Evolutionary conservation across 2,888 invertebrate species (phyloP).

Genomic region (Theodoxus fluviatilis): DNA sequence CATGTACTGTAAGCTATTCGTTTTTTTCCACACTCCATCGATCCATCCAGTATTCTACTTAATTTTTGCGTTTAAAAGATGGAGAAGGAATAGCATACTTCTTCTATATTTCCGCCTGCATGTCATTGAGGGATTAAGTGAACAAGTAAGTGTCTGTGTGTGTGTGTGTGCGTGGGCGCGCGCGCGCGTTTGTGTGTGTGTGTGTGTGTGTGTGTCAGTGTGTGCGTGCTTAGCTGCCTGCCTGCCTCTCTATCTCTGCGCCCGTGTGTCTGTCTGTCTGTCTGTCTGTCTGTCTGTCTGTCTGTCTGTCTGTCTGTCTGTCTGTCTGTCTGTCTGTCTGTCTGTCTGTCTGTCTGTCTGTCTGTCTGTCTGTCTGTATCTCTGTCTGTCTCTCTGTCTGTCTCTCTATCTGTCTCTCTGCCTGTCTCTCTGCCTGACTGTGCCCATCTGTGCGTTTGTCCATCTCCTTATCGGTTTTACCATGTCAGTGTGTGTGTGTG

Average conservation of each 20-base stretch:
- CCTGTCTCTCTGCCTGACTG: too few species aligned
- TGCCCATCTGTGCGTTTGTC: too few species aligned
- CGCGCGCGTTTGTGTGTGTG: neutral
- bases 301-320: neutral
- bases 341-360: neutral
- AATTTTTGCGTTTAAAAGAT: too few species aligned
- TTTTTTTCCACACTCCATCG: too few species aligned
- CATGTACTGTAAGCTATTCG: too few species aligned
- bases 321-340: neutral
- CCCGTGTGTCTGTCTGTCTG: neutral
- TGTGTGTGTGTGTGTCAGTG: neutral
- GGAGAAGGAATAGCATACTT: too few species aligned
- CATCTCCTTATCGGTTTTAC: too few species aligned
- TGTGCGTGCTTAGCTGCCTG: constrained; percentile 2
- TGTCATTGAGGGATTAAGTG: too few species aligned
- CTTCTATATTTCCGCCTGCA: too few species aligned
- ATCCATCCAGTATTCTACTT: too few species aligned
- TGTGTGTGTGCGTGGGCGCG: neutral
- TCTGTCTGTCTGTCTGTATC: neutral
- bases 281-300: constrained; percentile 1
- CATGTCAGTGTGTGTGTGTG: too few species aligned
- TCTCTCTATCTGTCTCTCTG: neutral
- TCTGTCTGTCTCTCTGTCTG: neutral
- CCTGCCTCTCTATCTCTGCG: neutral
- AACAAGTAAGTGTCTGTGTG: neutral